Percentiles rank a stretch among this genome's conserved stretches.
phyloP scores from a whole-genome alignment of 1,140 invertebrate genomes.

The Tetramorium alpestre region DNA sequence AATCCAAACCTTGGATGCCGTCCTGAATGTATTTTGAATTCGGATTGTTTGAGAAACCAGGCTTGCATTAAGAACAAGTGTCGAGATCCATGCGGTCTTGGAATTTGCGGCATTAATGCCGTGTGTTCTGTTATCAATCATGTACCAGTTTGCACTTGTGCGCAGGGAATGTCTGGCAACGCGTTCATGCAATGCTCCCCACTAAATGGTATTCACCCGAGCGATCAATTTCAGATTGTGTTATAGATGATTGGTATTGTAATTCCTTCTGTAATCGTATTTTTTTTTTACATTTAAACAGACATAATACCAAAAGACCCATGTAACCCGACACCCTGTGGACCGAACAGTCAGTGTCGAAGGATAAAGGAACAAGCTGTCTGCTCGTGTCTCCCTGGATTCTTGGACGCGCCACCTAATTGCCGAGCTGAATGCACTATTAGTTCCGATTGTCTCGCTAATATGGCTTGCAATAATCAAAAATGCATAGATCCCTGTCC shows the following conservation, averaged over 20 bases:
- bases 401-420: slow-evolving; percentile 88
- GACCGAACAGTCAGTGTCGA: slow-evolving; percentile 90
- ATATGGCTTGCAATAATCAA: slow-evolving; percentile 82
- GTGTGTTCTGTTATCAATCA: slow-evolving; percentile 90
- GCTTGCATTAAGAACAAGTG: slow-evolving; percentile 90
- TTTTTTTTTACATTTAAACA: slow-evolving; percentile 29
- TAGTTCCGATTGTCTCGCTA: slow-evolving; percentile 82
- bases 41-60: slow-evolving; percentile 88
- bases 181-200: slow-evolving; percentile 88
- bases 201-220: slow-evolving; percentile 73
- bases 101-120: slow-evolving; percentile 89
- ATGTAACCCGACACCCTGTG: slow-evolving; percentile 90
- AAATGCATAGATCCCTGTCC: slow-evolving; percentile 83
- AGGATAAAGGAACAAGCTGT: slow-evolving; percentile 87
- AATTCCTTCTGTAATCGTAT: background rate
- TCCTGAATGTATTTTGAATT: slow-evolving; percentile 90
- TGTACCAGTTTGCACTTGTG: slow-evolving; percentile 89
- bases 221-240: background rate
- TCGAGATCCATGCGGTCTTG: slow-evolving; percentile 88
- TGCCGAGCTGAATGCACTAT: slow-evolving; percentile 87
- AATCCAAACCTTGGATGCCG: slow-evolving; percentile 87
- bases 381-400: slow-evolving; percentile 88
- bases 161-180: slow-evolving; percentile 88
- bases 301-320: slow-evolving; percentile 83
- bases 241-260: background rate